phyloP scores from a whole-genome alignment of 2,113 vertebrate genomes.

The Sceloporus tristichus region DNA sequence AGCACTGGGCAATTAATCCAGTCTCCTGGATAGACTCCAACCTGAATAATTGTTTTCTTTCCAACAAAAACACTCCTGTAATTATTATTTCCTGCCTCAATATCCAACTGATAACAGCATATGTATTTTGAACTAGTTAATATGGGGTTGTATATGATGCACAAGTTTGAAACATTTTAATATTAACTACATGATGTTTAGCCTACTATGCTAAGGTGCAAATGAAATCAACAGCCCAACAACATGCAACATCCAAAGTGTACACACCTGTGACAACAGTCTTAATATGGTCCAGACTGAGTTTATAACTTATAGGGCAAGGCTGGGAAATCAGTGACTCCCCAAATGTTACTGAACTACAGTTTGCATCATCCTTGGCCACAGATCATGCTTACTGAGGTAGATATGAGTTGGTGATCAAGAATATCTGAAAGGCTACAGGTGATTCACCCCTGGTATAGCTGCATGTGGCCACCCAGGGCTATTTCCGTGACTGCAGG shows the following conservation, averaged over 20 bases:
- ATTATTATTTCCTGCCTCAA: neutral
- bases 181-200: neutral
- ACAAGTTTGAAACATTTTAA: neutral
- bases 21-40: conserved; percentile 13
- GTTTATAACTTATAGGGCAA: neutral
- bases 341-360: too few relatives aligned
- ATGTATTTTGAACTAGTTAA: neutral
- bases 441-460: too few relatives aligned
- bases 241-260: too few relatives aligned
- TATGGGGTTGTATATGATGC: neutral
- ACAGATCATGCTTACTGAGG: too few relatives aligned
- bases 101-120: neutral
- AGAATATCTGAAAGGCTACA: too few relatives aligned
- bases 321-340: too few relatives aligned
- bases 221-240: neutral
- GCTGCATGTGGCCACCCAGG: too few relatives aligned
- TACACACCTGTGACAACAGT: neutral
- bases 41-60: neutral
- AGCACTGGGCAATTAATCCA: conserved; percentile 13
- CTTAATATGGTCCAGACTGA: neutral
- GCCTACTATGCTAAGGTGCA: neutral
- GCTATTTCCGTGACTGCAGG: too few relatives aligned
- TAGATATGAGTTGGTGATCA: too few relatives aligned
- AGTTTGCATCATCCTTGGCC: too few relatives aligned
- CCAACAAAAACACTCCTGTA: neutral